Conservation (phyloP, 92 coral and sea anemone species). For the Epizoanthus scotinus region DNA sequence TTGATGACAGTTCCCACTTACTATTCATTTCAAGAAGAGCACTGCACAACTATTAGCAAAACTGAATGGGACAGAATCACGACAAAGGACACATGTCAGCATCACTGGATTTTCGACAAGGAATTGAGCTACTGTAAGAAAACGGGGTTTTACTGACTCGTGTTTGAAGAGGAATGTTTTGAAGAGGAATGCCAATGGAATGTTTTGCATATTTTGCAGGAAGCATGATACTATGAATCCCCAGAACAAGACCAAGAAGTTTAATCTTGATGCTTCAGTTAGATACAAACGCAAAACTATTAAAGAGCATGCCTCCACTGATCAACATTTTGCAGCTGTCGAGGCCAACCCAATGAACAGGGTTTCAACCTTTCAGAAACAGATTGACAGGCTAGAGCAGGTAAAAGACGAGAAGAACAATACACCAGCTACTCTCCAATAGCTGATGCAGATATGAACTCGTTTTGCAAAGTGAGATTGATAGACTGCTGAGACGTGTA, state of each 20-base stretch:
- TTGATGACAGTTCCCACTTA: not conserved
- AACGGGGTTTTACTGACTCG: slow-evolving; percentile 34
- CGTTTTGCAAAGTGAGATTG: not conserved
- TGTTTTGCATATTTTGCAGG: too few relatives aligned
- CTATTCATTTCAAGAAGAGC: slow-evolving; percentile 14
- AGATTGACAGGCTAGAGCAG: slow-evolving; percentile 30
- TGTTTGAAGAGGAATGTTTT: slow-evolving; percentile 32
- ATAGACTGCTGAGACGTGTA: not conserved
- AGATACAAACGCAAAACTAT: slow-evolving; percentile 38
- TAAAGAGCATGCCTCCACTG: slow-evolving; percentile 31
- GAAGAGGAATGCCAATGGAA: too few relatives aligned
- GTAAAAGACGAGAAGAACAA: slow-evolving; percentile 11
- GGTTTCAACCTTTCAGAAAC: slow-evolving; percentile 37
- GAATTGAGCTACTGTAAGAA: slow-evolving; percentile 22
- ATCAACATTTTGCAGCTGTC: slow-evolving; percentile 39
- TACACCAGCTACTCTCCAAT: not conserved
- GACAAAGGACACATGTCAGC: slow-evolving; percentile 23
- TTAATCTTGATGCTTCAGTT: slow-evolving; percentile 36
- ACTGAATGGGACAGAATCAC: not conserved
- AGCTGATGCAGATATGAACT: not conserved
- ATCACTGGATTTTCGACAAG: slow-evolving; percentile 35
- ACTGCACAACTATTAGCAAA: slow-evolving; percentile 23
- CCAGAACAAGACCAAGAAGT: slow-evolving; percentile 43
- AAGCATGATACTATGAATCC: too few relatives aligned
- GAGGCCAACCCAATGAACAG: slow-evolving; percentile 33